Conservation (phyloP, 92 coral and sea anemone genomes). For the Epizoanthus stellaris region DNA sequence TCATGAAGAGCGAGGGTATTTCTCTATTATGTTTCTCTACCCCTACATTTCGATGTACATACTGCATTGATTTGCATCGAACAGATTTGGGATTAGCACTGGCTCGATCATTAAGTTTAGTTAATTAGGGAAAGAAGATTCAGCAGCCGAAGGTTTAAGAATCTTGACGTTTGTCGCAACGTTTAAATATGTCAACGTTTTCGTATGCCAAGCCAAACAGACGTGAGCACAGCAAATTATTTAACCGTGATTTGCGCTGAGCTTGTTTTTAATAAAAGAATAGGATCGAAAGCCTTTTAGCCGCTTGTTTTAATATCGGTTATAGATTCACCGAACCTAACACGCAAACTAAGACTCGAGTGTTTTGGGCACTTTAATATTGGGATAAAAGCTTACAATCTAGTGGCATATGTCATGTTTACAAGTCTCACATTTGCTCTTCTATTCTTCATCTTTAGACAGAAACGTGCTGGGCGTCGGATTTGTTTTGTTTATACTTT, state of each 20-base stretch:
- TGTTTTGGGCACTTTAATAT: not conserved
- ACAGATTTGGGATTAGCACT: not conserved
- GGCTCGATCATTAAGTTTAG: not conserved
- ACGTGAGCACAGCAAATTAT: no score
- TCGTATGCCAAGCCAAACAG: no score
- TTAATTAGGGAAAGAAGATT: not conserved
- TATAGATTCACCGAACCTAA: not conserved
- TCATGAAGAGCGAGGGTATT: not conserved
- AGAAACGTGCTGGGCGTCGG: not conserved
- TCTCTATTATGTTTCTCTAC: no score
- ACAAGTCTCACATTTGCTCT: no score
- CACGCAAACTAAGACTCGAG: not conserved
- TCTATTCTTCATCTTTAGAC: conserved; percentile 20
- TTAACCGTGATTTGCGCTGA: no score
- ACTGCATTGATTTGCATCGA: not conserved
- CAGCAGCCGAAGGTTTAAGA: not conserved
- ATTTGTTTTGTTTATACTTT: not conserved
- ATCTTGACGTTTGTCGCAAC: not conserved
- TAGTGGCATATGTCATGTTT: no score
- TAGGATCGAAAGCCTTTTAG: not conserved
- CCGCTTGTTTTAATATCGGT: no score
- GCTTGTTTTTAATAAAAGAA: not conserved
- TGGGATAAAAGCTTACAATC: not conserved
- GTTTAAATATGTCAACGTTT: no score
- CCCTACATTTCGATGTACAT: not conserved